phyloP scores from a whole-genome alignment of 2,113 vertebrate genomes.

The Podocnemis expansa region DNA sequence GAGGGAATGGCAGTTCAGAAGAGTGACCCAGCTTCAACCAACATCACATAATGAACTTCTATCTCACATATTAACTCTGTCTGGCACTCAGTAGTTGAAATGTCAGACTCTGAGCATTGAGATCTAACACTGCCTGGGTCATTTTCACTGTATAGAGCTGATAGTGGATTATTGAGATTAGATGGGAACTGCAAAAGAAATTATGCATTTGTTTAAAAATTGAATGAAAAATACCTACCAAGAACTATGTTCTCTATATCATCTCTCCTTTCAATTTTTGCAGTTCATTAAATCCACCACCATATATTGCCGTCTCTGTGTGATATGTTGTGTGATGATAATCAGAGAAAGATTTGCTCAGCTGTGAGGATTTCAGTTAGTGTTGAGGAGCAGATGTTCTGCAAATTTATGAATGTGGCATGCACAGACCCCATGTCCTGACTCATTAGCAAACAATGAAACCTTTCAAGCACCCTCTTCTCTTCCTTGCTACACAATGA shows the following conservation, averaged over 20 bases:
- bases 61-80: background rate
- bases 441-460: conserved; percentile 11
- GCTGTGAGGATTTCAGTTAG: conserved; percentile 1
- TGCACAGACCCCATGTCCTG: background rate
- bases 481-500: background rate
- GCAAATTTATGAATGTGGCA: background rate
- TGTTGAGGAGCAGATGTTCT: background rate
- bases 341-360: background rate
- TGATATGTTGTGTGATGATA: background rate
- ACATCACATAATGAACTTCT: background rate
- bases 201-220: background rate
- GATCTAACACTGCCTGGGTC: background rate
- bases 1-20: background rate
- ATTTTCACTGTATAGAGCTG: background rate
- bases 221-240: background rate
- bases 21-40: background rate
- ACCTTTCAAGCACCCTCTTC: background rate
- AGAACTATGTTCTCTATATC: background rate
- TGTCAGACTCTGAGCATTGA: background rate
- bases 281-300: background rate
- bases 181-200: background rate
- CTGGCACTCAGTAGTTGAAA: background rate
- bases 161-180: background rate
- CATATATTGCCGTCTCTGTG: background rate
- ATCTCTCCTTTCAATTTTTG: background rate